Conservation (phyloP, 2,113 vertebrate species). For the Gadus chalcogrammus region DNA sequence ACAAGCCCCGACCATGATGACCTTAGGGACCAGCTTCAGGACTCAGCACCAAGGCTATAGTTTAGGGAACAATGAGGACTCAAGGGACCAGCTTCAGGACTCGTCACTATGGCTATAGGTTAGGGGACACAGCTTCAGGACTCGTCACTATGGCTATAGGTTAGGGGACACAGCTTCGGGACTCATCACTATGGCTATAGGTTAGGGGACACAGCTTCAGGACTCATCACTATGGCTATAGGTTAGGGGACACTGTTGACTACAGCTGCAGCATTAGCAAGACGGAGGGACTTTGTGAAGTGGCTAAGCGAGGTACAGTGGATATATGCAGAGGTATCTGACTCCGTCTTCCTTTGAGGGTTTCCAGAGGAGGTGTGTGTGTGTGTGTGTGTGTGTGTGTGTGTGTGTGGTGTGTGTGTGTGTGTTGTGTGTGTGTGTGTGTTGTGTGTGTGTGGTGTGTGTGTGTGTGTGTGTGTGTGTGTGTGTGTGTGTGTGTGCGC, state of each 20-base stretch:
- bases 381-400: too few species aligned
- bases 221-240: constrained; percentile 48
- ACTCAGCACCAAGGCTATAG: constrained; percentile 49
- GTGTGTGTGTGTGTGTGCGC: neutral
- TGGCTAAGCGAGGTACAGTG: constrained; percentile 27
- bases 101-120: constrained; percentile 50
- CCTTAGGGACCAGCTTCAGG: constrained; percentile 14
- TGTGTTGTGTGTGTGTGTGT: neutral
- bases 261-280: constrained; percentile 59
- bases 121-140: constrained; percentile 4
- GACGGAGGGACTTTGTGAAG: constrained; percentile 35
- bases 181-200: constrained; percentile 49
- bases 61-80: constrained; percentile 4
- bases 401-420: too few species aligned
- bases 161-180: constrained; percentile 7
- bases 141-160: constrained; percentile 49
- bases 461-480: neutral
- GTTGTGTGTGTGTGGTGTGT: neutral
- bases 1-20: neutral
- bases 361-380: too few species aligned
- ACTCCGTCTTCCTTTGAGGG: too few species aligned
- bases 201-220: constrained; percentile 8
- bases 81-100: constrained; percentile 12
- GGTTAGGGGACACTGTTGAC: constrained; percentile 14
- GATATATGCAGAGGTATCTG: constrained; percentile 21